phyloP scores from a whole-genome alignment of 2,797 vertebrate species.

The Phyllotis vaccarum region DNA sequence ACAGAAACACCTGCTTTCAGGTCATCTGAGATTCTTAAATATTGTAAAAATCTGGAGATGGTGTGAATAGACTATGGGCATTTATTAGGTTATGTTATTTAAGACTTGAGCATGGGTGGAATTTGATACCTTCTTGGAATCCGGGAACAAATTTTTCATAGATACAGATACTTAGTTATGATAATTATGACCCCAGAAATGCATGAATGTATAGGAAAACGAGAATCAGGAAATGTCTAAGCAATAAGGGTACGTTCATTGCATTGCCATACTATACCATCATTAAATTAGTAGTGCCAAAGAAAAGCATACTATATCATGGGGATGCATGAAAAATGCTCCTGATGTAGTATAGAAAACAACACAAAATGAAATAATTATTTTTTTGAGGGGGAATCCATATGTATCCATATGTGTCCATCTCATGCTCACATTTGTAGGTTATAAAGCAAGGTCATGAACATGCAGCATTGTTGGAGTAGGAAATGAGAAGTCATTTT shows the following conservation, averaged over 20 bases:
- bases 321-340: slow-evolving; percentile 3
- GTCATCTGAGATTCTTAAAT: neutral
- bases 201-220: slow-evolving; percentile 15
- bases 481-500: neutral
- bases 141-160: neutral
- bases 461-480: neutral
- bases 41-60: neutral
- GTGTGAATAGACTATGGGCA: neutral
- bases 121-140: neutral
- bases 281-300: neutral
- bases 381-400: neutral
- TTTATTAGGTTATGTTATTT: neutral
- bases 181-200: neutral
- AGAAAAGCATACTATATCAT: neutral
- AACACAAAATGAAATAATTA: neutral
- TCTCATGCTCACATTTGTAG: neutral
- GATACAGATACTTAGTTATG: neutral
- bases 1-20: neutral
- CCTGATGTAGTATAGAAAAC: neutral
- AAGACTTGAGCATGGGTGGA: neutral
- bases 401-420: neutral
- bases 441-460: neutral
- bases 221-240: neutral
- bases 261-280: neutral
- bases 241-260: neutral